Percentiles rank a stretch among this genome's conserved stretches.
phyloP scores from a whole-genome alignment of 2,113 vertebrate species.

The Empidonax alnorum region DNA sequence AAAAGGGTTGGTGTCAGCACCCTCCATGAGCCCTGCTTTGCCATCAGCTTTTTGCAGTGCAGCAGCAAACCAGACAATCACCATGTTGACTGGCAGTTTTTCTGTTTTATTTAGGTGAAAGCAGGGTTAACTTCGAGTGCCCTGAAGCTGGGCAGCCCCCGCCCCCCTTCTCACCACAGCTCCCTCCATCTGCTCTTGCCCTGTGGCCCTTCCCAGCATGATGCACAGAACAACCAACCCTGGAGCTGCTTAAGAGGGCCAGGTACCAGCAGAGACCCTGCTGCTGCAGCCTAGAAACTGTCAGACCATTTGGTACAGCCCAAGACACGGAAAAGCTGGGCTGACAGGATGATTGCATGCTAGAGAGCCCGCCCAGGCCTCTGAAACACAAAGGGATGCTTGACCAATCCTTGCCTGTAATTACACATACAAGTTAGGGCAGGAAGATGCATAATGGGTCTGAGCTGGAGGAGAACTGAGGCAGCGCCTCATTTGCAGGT shows the following conservation, averaged over 20 bases:
- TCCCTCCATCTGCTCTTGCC: neutral
- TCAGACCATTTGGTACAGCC: neutral
- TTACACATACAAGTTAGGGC: neutral
- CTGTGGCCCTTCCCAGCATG: fast-evolving
- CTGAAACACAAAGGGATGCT: neutral
- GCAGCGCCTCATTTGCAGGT: neutral
- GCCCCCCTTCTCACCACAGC: neutral
- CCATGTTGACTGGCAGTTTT: neutral
- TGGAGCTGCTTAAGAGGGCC: neutral
- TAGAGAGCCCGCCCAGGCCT: neutral
- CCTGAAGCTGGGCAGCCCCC: neutral
- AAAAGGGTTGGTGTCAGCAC: neutral
- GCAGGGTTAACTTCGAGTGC: neutral
- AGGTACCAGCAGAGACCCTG: neutral
- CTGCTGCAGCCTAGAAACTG: neutral
- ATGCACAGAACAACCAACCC: neutral
- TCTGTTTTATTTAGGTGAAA: neutral
- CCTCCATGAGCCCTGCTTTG: fast-evolving
- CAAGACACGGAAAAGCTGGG: fast-evolving
- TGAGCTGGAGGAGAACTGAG: neutral
- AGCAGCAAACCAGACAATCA: neutral
- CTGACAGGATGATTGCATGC: fast-evolving
- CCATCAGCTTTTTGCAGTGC: neutral
- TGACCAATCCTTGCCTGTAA: neutral
- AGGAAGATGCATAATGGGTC: neutral